Base-by-base conservation (phyloP, 2,888 invertebrate species). In the Deroplatys truncata region DNA sequence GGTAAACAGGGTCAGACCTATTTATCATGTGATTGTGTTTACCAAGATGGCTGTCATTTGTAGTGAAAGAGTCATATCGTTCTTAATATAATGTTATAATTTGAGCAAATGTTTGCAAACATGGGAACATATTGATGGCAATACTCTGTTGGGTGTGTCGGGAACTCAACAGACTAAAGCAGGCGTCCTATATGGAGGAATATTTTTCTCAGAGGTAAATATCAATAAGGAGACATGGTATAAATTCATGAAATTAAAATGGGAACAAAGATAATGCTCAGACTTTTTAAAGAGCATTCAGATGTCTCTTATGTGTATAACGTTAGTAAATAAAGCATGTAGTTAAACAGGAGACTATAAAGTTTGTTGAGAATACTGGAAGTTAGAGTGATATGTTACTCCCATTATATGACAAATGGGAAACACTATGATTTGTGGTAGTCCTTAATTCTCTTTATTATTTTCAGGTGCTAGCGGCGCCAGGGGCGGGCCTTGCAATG, bases 401-500 rank as follows among this genome's bases (percentile, higher is more conserved):
- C 20, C 25, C 56, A 20, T 20, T 72, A 72, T 25, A 20, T 72
- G 20, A 72, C 56, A 72, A 20, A 25, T 72, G 20, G 25, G 43
- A 20, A 72, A 20, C 8, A 49, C 56, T 72, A 25, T 20, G 2
- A 72, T 25, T 72, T 72, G 20, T 72, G 20, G 20, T 7, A 25
- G 25, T 72, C 20, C 56, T 72, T 3, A 72, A 20, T 72, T 72
- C 1, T 20, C n/a, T 7, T 72, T 20, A 25, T 72, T 72, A 20
- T 16, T 90, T 91, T n/a, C 86, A 91, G 90, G 90, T 91, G 90
- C 90, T 91, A 91, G 90, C 90, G 87, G 88, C 85, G 91, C 91
- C 90, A 89, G 84, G 88, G 90, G 92, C 92, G 92, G 92, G 92
- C 92, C 92, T 92, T 92, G 92, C 93, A 91, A 94, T 94, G 94